Evolutionary conservation across 2,113 vertebrate genomes (phyloP), one percentile per base, ranked within the genome.

Genomic region (Clinocottus analis): DNA sequence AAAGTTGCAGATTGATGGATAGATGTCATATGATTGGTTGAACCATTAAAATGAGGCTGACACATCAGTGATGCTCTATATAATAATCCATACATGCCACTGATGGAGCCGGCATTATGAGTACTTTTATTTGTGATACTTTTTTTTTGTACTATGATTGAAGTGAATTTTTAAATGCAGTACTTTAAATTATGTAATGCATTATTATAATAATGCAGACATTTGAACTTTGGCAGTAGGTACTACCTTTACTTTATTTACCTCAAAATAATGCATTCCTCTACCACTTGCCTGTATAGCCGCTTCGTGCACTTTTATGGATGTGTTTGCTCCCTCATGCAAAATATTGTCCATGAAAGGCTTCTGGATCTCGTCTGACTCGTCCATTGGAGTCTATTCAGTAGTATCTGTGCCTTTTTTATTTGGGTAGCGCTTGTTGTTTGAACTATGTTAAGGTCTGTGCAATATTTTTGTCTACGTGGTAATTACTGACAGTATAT

Each of bases 381-480:
- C 17, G 8, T 60, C 21, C 41, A 41, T 69, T 41, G 55, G 12
- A 56, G 23, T 72, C 41, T 9, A 51, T 76, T 65, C 25, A 31
- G 37, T 62, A 39, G 11, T 21, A 21, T 74, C 59, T 37, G 29
- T 47, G 17, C n/a, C 31, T 27, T 49, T n/a, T 14, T 25, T 59
- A 21, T 49, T 68, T 45, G 33, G 29, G 58, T 19, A 31, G 6
- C 13, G 17, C 39, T 53, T 60, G 23, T 35, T 49, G 39, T 64
- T 74, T 72, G 25, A 69, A 66, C 70, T 65, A 69, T 69, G 27
- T 49, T 45, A 74, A 72, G 61, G 75, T 72, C 85, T 82, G 78
- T 74, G 25, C 58, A 78, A 71, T 77, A 79, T 77, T 83, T 84
- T 12, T 82, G 80, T 76, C 79, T 80, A 74, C 55, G 73, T 58